Conservation (phyloP, 2,113 vertebrate genomes). For the Aspidoscelis tigris region DNA sequence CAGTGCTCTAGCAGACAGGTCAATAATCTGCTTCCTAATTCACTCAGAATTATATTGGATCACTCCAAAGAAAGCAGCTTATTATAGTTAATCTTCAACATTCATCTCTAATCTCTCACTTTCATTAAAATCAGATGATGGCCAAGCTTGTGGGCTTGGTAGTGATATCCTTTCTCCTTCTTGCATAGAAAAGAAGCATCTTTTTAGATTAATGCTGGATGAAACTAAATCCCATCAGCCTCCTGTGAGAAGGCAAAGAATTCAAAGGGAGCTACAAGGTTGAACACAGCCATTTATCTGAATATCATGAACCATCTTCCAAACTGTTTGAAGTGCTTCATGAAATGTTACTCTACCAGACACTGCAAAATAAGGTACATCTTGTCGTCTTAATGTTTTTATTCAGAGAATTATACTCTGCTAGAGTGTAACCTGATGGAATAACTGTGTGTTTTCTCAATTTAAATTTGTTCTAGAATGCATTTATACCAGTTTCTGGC, state of each 20-base stretch:
- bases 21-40: slow-evolving; percentile 47
- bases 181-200: slow-evolving; percentile 34
- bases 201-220: slow-evolving; percentile 33
- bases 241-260: slow-evolving; percentile 31
- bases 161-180: neutral
- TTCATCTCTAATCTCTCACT: slow-evolving; percentile 25
- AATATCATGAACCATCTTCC: slow-evolving; percentile 32
- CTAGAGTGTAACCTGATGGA: neutral
- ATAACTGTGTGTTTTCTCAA: neutral
- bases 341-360: neutral
- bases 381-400: neutral
- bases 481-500: neutral
- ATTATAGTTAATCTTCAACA: slow-evolving; percentile 50
- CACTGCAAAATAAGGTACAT: neutral
- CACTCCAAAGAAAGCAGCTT: slow-evolving; percentile 43
- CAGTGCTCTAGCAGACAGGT: slow-evolving; percentile 34
- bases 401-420: neutral
- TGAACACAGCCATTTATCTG: slow-evolving; percentile 23
- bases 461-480: neutral
- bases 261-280: slow-evolving; percentile 10
- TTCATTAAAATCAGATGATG: slow-evolving; percentile 47
- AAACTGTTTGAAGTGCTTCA: slow-evolving; percentile 14
- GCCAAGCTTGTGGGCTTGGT: neutral
- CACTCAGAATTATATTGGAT: slow-evolving; percentile 29
- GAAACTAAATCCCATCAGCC: slow-evolving; percentile 36